These are phyloP conservation scores for Apis laboriosa DNA, from an alignment of 1,140 invertebrate genomes.

Conservation along the genomic window DNA sequence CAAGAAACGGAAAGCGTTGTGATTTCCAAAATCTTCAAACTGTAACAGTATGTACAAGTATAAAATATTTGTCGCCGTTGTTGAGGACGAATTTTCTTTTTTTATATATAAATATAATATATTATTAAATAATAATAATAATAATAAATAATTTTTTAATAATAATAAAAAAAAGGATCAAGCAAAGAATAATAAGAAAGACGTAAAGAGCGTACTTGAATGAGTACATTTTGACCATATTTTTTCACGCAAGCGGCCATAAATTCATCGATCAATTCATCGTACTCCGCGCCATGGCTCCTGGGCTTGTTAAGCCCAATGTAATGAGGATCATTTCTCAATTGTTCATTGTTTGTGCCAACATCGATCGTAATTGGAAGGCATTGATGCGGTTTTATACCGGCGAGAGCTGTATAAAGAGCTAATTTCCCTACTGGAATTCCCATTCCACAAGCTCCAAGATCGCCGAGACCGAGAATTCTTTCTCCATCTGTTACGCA, in stretches of 20 bases:
- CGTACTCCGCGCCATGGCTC: constrained; percentile 93
- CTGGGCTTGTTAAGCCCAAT: constrained; percentile 95
- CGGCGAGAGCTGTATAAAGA: constrained; percentile 95
- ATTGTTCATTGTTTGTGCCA: constrained; percentile 94
- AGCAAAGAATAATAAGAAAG: not conserved
- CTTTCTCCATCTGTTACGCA: constrained; percentile 97
- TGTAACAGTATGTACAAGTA: constrained; percentile 80
- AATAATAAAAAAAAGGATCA: too few species aligned
- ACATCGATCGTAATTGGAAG: constrained; percentile 96
- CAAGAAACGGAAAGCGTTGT: constrained; percentile 95
- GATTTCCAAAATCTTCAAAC: constrained; percentile 98
- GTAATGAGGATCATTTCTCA: constrained; percentile 96
- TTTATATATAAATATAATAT: too few species aligned
- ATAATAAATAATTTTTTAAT: too few species aligned
- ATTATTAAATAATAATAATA: too few species aligned
- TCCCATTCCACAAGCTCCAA: constrained; percentile 97
- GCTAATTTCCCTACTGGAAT: constrained; percentile 97
- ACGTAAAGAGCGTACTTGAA: constrained; percentile 85
- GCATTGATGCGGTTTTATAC: constrained; percentile 96
- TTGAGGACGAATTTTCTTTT: too few species aligned
- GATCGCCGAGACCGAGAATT: constrained; percentile 96
- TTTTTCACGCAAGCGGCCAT: constrained; percentile 96
- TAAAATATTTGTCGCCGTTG: not conserved
- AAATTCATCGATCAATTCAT: constrained; percentile 98
- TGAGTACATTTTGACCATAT: constrained; percentile 93